Evolutionary conservation across 2,797 vertebrate genomes (phyloP).

Genomic region (Bufotes viridis): DNA sequence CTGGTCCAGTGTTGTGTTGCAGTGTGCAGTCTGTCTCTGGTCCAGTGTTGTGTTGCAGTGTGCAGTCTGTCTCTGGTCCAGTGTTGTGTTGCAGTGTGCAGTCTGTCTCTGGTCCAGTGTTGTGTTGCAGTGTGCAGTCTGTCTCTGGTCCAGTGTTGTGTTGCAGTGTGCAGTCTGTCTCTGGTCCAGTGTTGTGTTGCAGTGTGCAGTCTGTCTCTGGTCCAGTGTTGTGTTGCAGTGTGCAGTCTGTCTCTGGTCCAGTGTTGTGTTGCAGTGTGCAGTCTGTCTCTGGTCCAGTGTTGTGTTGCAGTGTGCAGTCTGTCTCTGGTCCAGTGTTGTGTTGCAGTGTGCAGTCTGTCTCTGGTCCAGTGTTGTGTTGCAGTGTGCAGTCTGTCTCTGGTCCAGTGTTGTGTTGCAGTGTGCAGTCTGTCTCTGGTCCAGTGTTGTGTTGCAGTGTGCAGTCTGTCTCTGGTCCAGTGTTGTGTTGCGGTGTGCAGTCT

Average conservation of each 20-base stretch:
- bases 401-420: background rate
- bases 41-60: conserved; percentile 5
- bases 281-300: background rate
- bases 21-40: background rate
- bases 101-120: background rate
- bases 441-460: background rate
- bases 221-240: background rate
- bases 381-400: background rate
- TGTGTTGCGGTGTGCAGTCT: background rate
- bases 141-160: too few species aligned
- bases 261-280: background rate
- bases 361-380: background rate
- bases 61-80: background rate
- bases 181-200: background rate
- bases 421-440: background rate
- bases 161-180: background rate
- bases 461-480: background rate
- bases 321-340: background rate
- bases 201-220: background rate
- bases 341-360: background rate
- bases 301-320: background rate
- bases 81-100: background rate
- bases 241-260: background rate
- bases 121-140: background rate
- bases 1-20: background rate